Evolutionary conservation across 2,113 vertebrate genomes (phyloP).

Genomic region (Microtus pennsylvanicus): DNA sequence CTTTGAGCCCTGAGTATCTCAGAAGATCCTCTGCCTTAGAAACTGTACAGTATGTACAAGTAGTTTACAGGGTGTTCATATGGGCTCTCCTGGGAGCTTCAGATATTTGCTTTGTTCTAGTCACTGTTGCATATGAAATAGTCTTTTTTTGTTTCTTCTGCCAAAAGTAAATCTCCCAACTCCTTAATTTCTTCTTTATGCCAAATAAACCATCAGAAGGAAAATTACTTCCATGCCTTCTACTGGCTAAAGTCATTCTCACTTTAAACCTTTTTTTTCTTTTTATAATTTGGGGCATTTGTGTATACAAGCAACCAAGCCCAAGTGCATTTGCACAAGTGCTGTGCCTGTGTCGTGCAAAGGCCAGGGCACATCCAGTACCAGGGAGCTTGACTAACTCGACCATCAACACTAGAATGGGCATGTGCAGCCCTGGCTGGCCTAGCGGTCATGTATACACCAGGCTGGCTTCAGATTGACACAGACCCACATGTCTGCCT

Average conservation of each 20-base stretch:
- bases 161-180: conserved; percentile 19
- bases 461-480: not conserved
- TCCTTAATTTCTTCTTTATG: not conserved
- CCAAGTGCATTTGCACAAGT: not conserved
- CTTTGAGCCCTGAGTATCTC: conserved; percentile 57
- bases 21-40: conserved; percentile 66
- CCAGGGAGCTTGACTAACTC: not conserved
- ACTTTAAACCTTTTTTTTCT: not conserved
- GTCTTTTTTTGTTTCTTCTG: conserved; percentile 31
- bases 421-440: not conserved
- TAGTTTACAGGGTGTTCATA: conserved; percentile 1
- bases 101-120: conserved; percentile 63
- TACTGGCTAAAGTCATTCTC: not conserved
- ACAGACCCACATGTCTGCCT: not conserved
- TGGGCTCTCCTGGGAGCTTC: conserved; percentile 43
- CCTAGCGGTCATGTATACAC: not conserved
- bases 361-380: not conserved
- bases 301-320: not conserved
- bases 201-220: conserved; percentile 34
- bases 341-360: not conserved
- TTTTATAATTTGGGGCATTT: not conserved
- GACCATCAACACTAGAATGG: not conserved
- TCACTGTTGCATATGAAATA: conserved; percentile 31
- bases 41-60: not conserved
- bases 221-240: conserved; percentile 48